These are phyloP conservation scores for Zosterops borbonicus DNA, from an alignment of 2,113 vertebrate species.

Conservation along the genomic window DNA sequence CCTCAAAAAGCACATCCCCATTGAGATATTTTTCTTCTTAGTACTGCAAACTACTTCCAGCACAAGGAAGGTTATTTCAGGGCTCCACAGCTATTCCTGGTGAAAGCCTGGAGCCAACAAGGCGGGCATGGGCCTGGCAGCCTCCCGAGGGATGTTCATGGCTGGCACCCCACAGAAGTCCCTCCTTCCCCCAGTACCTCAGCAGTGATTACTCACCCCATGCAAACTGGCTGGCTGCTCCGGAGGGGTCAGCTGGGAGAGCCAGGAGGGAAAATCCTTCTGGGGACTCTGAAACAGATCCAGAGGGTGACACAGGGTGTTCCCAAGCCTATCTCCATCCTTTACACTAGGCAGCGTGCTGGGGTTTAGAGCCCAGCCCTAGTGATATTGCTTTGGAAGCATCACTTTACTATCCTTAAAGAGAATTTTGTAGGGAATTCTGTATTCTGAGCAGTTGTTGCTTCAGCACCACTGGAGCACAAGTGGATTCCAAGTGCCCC, in stretches of 20 bases:
- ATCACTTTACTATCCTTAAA: not conserved
- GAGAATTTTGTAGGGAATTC: not conserved
- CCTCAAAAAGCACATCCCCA: not conserved
- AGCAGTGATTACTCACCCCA: slow-evolving; percentile 70
- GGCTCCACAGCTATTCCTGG: not conserved
- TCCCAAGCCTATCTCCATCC: not conserved
- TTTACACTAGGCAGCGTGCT: not conserved
- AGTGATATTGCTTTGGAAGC: not conserved
- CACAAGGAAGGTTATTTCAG: accelerated
- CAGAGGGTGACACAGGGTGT: not conserved
- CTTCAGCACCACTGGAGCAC: not conserved
- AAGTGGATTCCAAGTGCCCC: not conserved
- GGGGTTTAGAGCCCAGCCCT: not conserved
- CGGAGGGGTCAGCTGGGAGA: slow-evolving; percentile 81
- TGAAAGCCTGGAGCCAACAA: not conserved
- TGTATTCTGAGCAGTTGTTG: not conserved
- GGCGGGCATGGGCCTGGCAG: not conserved
- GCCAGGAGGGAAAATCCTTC: slow-evolving; percentile 85
- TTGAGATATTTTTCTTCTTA: not conserved
- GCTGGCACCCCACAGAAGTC: not conserved
- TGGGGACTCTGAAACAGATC: slow-evolving; percentile 80
- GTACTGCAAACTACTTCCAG: not conserved
- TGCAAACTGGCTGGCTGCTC: slow-evolving; percentile 79
- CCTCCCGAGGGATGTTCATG: accelerated
- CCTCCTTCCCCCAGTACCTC: not conserved